Evolutionary conservation across 1,140 invertebrate species (phyloP).

Genomic region (Daktulosphaira vitifoliae): DNA sequence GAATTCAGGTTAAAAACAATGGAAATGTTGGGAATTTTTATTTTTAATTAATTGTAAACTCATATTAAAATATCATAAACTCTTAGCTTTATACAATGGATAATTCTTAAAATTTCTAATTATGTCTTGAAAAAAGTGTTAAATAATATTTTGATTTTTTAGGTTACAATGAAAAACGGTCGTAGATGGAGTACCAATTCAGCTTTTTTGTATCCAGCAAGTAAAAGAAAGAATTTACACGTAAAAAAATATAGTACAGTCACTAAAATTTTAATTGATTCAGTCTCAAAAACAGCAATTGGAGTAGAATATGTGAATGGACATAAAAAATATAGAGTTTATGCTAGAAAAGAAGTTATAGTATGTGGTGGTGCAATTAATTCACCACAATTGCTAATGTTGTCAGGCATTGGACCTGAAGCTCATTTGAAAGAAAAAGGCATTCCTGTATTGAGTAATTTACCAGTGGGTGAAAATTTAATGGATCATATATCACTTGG

Average conservation of each 20-base stretch:
- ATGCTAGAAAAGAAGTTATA: slow-evolving; percentile 56
- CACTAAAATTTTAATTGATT: slow-evolving; percentile 58
- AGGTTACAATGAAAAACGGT: slow-evolving; percentile 54
- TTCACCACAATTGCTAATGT: slow-evolving; percentile 59
- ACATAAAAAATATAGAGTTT: slow-evolving; percentile 44
- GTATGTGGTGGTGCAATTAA: slow-evolving; percentile 59
- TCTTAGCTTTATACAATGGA: too few species aligned
- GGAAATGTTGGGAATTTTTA: too few species aligned
- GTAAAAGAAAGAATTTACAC: slow-evolving; percentile 57
- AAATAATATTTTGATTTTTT: too few species aligned
- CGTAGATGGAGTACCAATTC: slow-evolving; percentile 55
- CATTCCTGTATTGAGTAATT: slow-evolving; percentile 55
- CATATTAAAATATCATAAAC: too few species aligned
- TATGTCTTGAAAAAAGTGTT: too few species aligned
- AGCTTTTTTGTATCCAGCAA: slow-evolving; percentile 51
- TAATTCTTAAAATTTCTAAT: too few species aligned
- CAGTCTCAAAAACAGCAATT: slow-evolving; percentile 49
- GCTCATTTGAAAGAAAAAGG: slow-evolving; percentile 58
- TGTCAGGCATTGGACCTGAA: slow-evolving; percentile 64
- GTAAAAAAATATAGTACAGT: slow-evolving; percentile 57
- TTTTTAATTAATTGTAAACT: too few species aligned
- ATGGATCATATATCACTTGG: slow-evolving; percentile 61
- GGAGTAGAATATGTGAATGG: slow-evolving; percentile 58
- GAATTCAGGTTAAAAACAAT: too few species aligned
- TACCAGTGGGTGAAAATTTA: slow-evolving; percentile 42